Base-by-base conservation (phyloP, 2,888 invertebrate genomes). In the Tachina grossa region DNA sequence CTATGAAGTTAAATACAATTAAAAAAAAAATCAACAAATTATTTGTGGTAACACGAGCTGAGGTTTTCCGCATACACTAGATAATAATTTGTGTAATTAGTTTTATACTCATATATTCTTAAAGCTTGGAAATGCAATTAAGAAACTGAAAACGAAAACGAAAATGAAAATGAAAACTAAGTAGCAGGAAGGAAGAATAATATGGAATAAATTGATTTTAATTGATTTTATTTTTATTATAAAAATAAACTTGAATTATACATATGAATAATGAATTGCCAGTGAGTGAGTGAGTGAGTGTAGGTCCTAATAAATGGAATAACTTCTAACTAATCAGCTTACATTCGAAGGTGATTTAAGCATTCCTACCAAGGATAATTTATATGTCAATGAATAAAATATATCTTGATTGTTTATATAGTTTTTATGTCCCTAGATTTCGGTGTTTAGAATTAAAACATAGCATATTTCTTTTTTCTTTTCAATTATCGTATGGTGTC, bases 21-120 rank as follows among this genome's bases (percentile, higher is more conserved):
- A 51, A 53, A 78, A 59, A 47, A 63, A 61, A 78, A 61, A 31
- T 80, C 39, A 61, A 43, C 31, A 61, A 71, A 45, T 47, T 47
- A 65, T 83, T 83, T 77, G 83, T 83, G 83, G 83, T 83, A 83
- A 83, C 41, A 59, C 41, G 59, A 78, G 39, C n/a, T 63, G 71
- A 72, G 81, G 83, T 72, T 78, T 83, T 83, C 83, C 83, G 77
- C 63, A 78, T 59, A 74, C 65, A 74, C 13, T 51, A 41, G 63
- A 76, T 65, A 71, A 59, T 43, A 45, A 51, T 13, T 51, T 53
- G 2, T 10, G 16, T 19, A 3, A 1, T 22, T 19, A 47, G 16
- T 39, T 47, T 43, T 22, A 51, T n/a, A 16, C 59, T 16, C 43
- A 68, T 66, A 22, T 31, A 61, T 49, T 61, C 47, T 61, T 45